phyloP scores from a whole-genome alignment of 2,113 vertebrate genomes.

The Sula dactylatra region DNA sequence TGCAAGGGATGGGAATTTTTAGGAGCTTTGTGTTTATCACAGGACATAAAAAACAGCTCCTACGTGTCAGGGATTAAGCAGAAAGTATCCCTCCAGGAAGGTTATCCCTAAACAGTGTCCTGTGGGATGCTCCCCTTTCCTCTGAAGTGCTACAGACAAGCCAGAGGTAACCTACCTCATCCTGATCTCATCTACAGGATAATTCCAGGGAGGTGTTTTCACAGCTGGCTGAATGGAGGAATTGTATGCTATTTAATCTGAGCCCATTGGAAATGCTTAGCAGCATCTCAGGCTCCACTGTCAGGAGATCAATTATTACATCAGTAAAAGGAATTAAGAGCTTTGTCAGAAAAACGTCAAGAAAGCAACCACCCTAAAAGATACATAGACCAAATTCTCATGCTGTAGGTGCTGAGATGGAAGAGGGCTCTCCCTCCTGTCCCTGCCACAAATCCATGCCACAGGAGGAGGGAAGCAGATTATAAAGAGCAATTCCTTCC shows the following conservation, averaged over 20 bases:
- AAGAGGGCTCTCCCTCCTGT: not conserved
- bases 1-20: not conserved
- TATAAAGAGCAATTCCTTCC: not conserved
- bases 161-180: not conserved
- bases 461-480: not conserved
- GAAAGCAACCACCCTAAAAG: not conserved
- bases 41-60: not conserved
- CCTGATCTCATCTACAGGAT: not conserved
- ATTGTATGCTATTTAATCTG: not conserved
- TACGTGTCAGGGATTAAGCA: not conserved
- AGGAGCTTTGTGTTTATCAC: not conserved
- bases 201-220: constrained; percentile 3
- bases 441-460: not conserved
- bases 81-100: not conserved
- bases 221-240: not conserved
- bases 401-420: not conserved
- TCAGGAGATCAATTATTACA: constrained; percentile 34
- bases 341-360: not conserved
- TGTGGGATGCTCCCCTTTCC: not conserved
- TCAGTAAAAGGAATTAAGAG: constrained; percentile 36
- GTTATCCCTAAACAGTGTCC: not conserved
- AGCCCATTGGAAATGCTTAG: not conserved
- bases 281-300: not conserved
- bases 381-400: not conserved
- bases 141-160: not conserved